Base-by-base conservation (phyloP, 2,888 invertebrate genomes). In the Cryptus armator region DNA sequence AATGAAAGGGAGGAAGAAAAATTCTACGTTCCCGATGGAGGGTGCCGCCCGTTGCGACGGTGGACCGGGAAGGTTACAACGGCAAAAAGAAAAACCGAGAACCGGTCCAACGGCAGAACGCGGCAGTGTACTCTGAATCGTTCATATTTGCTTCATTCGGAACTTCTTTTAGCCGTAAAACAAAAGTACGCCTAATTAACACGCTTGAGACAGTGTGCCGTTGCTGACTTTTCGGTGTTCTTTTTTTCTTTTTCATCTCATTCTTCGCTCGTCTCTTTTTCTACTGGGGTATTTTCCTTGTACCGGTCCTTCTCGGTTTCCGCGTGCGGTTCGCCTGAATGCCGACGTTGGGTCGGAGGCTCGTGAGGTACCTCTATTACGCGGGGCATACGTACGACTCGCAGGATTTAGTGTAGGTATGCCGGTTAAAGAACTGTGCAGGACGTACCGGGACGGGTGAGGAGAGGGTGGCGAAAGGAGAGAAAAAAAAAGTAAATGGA, bases 171-270 rank as follows among this genome's bases (percentile, higher is more conserved):
- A 79, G 81, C 83, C 79, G 16, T 56, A 88, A 89, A 92, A 92
- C 92, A 92, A 92, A 92, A 91, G 92, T 91, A 87, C 87, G 90
- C 90, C 92, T 92, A 92, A 92, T 92, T 92, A 92, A 92, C 92
- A 90, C 92, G 92, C 91, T 90, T 88, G 91, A 91, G 92, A 91
- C 90, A 89, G 87, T 86, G 72, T 71, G 76, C 81, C 64, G 86
- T 85, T 86, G 82, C 87, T 87, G 86, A 86, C 85, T 84, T 53
- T 53, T 37, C 19, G 24, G 43, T 43, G 19, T 72, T 44, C 46
- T 24, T 46, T 46, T 12, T 19, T 67, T 56, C 32, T 62, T 66
- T 53, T 79, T 66, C 71, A 75, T 81, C 71, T 67, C 56, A 56
- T 76, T 81, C 59, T 71, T 29, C 46, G 24, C 67, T 14, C 46